Base-by-base conservation (phyloP, 1,140 invertebrate genomes). In the Ips typographus region DNA sequence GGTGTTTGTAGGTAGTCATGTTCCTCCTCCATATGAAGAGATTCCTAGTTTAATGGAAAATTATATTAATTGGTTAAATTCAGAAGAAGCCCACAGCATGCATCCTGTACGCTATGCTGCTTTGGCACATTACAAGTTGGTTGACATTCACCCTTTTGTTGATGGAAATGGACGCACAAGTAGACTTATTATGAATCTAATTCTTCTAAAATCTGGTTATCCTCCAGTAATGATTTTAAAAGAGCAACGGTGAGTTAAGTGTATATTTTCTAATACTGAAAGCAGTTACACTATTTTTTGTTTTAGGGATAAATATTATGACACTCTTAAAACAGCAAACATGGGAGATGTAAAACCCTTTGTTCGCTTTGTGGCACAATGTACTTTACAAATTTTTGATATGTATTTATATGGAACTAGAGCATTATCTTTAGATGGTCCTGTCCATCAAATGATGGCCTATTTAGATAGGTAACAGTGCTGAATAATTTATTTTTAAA, bases 131-230 rank as follows among this genome's bases (percentile, higher is more conserved):
- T 98, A 98, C 81, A 98, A 98, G 83, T 80, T 99, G 58, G 96
- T 98, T 1, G 91, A 93, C 75, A 96, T 98, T 73, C 95, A 98
- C 84, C 94, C 94, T 1, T 96, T 96, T 80, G 86, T 88, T 0
- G 93, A 96, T 81, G 96, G 96, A 40, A 99, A 99, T 80, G 97
- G 96, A 1, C 85, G 97, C 75, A 98, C 96, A 0, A 95, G 95
- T 2, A 83, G 96, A 47, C 84, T 99, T 4, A 83, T 99, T 0
- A 98, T 99, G 96, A 99, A 99, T 80, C 86, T 96, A 69, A 90
- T 99, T 69, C 84, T 99, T n/a, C 97, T 99, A 93, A 92, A 94
- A 81, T 92, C 94, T n/a, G 96, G 96, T 1, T 98, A 93, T 83
- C 96, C 96, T 2, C 95, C 96, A 0, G 94, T 98, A 3, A 97